Evolutionary conservation across 2,113 vertebrate species (phyloP), one percentile per base, ranked within the genome.

Genomic region (Lota lota): DNA sequence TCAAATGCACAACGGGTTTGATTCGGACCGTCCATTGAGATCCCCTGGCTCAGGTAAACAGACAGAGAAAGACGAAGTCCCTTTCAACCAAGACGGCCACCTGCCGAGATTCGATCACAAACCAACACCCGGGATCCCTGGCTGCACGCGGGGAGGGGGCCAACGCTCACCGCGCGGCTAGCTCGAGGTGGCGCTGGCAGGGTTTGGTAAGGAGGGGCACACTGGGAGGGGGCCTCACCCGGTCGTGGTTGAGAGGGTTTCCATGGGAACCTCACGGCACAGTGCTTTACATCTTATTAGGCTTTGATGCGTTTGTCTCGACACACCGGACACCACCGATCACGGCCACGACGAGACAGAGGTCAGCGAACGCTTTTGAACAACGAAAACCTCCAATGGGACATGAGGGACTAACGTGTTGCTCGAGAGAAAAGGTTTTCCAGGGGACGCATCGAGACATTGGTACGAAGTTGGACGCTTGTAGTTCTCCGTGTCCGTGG

Each of bases 271-370:
- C 77, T 73, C 80, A 85, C 85, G 84, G 88, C 90, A 91, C 89
- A 92, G 90, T 91, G 90, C 80, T 92, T 33, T 83, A 83, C 81
- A 81, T 88, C 74, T 78, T 88, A 79, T 81, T 81, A 69, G 79
- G 88, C 79, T 79, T 47, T 62, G 80, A 90, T 77, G 88, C 75
- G 81, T 68, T 61, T 80, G 79, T 85, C 68, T 87, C 69, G 36
- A 85, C 80, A 86, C 78, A 84, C 76, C 84, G 68, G 83, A 83
- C 75, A 85, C 70, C 79, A 80, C 72, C 71, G 80, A 76, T 69
- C 82, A 83, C 74, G 78, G 77, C 61, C 61, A 81, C 69, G 79
- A 82, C 69, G 77, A 81, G 75, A 79, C 69, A 78, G 82, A 88
- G 77, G 82, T 75, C 72, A 85, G 89, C 87, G 68, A 53, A 85